Evolutionary conservation across 2,797 vertebrate genomes (phyloP).

Genomic region (Coreius guichenoti): DNA sequence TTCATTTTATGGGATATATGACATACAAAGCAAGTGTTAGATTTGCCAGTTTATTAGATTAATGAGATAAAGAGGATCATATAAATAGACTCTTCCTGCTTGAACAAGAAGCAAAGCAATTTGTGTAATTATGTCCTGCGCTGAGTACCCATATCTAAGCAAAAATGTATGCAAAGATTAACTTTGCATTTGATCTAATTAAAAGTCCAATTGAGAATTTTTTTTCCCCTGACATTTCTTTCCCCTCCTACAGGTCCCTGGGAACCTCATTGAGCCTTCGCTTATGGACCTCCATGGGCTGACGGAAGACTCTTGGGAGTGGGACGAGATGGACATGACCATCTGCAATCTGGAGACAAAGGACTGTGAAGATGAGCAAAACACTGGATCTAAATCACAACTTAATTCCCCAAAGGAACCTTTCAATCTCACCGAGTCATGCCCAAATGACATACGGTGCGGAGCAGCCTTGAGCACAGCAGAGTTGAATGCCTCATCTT

Average conservation of each 20-base stretch:
- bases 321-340: constrained; percentile 97
- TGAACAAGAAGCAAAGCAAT: constrained; percentile 79
- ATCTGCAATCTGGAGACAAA: constrained; percentile 80
- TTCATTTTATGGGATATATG: constrained; percentile 75
- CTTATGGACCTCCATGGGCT: constrained; percentile 84
- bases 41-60: constrained; percentile 78
- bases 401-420: constrained; percentile 59
- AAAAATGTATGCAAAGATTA: constrained; percentile 73
- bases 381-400: constrained; percentile 68
- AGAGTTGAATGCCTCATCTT: constrained; percentile 51
- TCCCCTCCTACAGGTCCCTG: constrained; percentile 78
- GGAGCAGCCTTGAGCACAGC: constrained; percentile 62
- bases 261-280: constrained; percentile 87
- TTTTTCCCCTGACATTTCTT: constrained; percentile 2
- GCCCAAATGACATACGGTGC: constrained; percentile 60
- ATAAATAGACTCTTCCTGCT: constrained; percentile 78
- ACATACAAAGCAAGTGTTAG: constrained; percentile 72
- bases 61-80: constrained; percentile 83
- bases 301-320: constrained; percentile 92
- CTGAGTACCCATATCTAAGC: constrained; percentile 79
- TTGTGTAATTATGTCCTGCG: constrained; percentile 80
- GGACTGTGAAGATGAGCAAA: constrained; percentile 73
- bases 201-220: constrained; percentile 47
- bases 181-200: constrained; percentile 68
- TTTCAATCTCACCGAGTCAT: constrained; percentile 64